phyloP scores from a whole-genome alignment of 2,888 invertebrate species.

The Flabesymbios commensalis region DNA sequence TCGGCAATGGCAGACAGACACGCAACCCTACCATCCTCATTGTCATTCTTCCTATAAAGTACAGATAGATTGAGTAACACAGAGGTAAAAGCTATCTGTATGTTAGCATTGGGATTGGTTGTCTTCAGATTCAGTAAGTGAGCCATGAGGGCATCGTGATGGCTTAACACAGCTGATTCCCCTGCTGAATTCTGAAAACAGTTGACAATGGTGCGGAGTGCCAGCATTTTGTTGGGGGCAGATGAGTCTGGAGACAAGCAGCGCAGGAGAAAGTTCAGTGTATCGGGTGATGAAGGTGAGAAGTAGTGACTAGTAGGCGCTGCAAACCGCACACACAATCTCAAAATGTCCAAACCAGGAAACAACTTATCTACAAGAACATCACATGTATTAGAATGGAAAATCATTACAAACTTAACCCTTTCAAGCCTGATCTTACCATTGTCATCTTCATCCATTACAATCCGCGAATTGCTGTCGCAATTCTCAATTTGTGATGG shows the following conservation, averaged over 20 bases:
- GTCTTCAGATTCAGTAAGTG: slow-evolving; percentile 36
- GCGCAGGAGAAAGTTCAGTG: slow-evolving; percentile 60
- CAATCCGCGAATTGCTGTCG: too few species aligned
- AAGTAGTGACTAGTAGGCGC: slow-evolving; percentile 68
- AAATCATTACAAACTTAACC: too few species aligned
- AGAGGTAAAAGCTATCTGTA: slow-evolving; percentile 77
- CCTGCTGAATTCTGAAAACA: slow-evolving; percentile 72
- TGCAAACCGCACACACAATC: slow-evolving; percentile 78
- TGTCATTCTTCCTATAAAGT: slow-evolving; percentile 39
- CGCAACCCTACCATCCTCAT: slow-evolving; percentile 48
- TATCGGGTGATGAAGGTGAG: too few species aligned
- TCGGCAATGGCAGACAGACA: slow-evolving; percentile 41
- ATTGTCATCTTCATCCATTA: too few species aligned
- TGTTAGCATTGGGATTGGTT: slow-evolving; percentile 55
- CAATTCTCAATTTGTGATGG: background rate
- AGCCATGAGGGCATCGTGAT: slow-evolving; percentile 44
- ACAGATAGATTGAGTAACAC: slow-evolving; percentile 75
- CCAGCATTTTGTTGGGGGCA: slow-evolving; percentile 63
- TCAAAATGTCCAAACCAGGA: slow-evolving; percentile 84
- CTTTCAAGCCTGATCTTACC: too few species aligned
- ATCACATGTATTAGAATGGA: background rate
- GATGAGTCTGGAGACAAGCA: slow-evolving; percentile 50
- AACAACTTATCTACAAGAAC: slow-evolving; percentile 73
- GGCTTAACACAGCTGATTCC: slow-evolving; percentile 39
- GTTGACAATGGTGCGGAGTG: slow-evolving; percentile 72